Percentiles rank a stretch among this genome's conserved stretches.
phyloP scores from a whole-genome alignment of 2,888 invertebrate genomes.

The Scaptomyza reducta region DNA sequence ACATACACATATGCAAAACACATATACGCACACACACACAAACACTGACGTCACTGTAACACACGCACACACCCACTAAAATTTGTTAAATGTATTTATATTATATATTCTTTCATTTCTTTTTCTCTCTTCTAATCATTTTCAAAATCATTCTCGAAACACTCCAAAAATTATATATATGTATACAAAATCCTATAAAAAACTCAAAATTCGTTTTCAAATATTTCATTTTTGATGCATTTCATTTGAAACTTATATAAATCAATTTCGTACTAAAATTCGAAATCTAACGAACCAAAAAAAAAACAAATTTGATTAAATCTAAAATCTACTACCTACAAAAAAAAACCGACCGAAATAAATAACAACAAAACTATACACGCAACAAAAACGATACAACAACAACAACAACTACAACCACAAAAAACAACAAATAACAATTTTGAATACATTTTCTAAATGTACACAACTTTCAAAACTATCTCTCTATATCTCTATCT shows the following conservation, averaged over 20 bases:
- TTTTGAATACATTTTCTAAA: slow-evolving; percentile 48
- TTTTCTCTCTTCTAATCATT: slow-evolving; percentile 83
- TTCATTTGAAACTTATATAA: slow-evolving; percentile 64
- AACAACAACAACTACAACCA: slow-evolving; percentile 52
- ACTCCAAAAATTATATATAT: slow-evolving; percentile 45
- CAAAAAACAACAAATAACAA: slow-evolving; percentile 57
- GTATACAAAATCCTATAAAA: slow-evolving; percentile 1
- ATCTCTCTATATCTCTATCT: slow-evolving; percentile 44
- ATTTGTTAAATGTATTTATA: slow-evolving; percentile 82
- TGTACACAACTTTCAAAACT: slow-evolving; percentile 51
- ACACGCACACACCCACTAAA: slow-evolving; percentile 74
- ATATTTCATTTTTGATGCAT: slow-evolving; percentile 70
- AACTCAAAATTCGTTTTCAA: slow-evolving; percentile 55
- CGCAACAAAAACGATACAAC: slow-evolving; percentile 49
- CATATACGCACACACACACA: slow-evolving; percentile 36
- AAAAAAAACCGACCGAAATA: slow-evolving; percentile 37
- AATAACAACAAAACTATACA: slow-evolving; percentile 47
- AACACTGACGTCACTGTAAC: slow-evolving; percentile 34
- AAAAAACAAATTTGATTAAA: slow-evolving; percentile 24
- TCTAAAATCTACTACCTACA: slow-evolving; percentile 16
- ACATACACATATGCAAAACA: slow-evolving; percentile 10
- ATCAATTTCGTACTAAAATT: slow-evolving; percentile 62
- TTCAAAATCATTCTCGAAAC: slow-evolving; percentile 77
- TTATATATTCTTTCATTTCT: slow-evolving; percentile 83
- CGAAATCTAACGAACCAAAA: slow-evolving; percentile 45